Evolutionary conservation across 2,113 vertebrate species (phyloP), one percentile per base, ranked within the genome.

Genomic region (Glaucidium brasilianum): DNA sequence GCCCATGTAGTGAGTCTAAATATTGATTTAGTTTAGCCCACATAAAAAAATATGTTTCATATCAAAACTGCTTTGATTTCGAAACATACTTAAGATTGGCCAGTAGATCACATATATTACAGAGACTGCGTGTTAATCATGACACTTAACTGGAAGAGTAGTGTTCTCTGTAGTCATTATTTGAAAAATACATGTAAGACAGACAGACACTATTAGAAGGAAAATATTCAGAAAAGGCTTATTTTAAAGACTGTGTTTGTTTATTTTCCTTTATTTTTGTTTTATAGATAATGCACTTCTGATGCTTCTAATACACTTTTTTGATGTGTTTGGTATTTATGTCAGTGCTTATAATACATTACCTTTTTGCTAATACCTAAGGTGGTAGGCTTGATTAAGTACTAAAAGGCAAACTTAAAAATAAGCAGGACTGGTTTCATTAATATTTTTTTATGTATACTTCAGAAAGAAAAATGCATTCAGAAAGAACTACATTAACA

Each of bases 221-320:
- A 85, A 94, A 77, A 69, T 4, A 19, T 82, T 85, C 49, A 64
- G 39, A 8, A 6, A 13, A 72, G 18, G 77, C 21, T 84, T 37
- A 47, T n/a, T 84, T 71, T 22, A 88, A 72, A 75, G 25, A 47
- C 8, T 19, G 39, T 35, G 14, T 43, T 79, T 67, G 14, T 76
- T 74, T 71, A 11, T 77, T 78, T 92, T 76, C 15, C 32, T 88
- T 83, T 45, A 13, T 58, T 92, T 94, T 84, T 87, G 16, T n/a
- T 92, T 81, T 73, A 25, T n/a, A 75, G 58, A 35, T 72, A 73
- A 92, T 35, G 13, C 16, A 26, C 14, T 59, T 76, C 79, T 94
- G 58, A 72, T 87, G 53, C 53, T 95, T 96, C 73, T 89, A 76
- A 91, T 94, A 37, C 53, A 34, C 45, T 91, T 88, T 25, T 78